A percentile compares a stretch with the other conserved stretches of the same genome.
These are phyloP conservation scores for Ptilodon capucinus DNA, from an alignment of 2,888 invertebrate genomes.

Conservation along the genomic window DNA sequence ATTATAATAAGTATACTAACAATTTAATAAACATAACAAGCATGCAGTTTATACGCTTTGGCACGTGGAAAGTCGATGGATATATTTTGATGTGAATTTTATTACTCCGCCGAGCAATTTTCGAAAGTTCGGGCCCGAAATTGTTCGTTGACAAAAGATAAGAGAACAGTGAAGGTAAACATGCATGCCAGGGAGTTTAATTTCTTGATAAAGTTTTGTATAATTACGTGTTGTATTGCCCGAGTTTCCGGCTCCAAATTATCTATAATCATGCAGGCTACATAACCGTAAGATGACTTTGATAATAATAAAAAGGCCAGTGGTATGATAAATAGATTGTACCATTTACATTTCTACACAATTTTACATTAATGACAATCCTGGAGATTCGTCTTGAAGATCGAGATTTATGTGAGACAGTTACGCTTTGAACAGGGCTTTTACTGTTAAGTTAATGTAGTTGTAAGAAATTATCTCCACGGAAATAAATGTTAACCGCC, in stretches of 20 bases:
- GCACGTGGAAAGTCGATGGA: not conserved
- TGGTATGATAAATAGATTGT: not conserved
- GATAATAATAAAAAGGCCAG: too few relatives aligned
- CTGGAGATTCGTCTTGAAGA: not conserved
- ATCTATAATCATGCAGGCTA: too few relatives aligned
- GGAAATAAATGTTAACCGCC: not conserved
- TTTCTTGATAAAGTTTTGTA: conserved; percentile 23
- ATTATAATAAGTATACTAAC: not conserved
- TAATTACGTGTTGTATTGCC: conserved; percentile 1
- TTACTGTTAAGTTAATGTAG: not conserved
- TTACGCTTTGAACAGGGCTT: not conserved
- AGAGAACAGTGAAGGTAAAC: conserved; percentile 27
- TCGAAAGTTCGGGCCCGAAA: conserved; percentile 11
- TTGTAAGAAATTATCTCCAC: not conserved
- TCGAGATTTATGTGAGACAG: not conserved
- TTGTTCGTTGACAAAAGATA: conserved; percentile 22
- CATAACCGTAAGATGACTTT: too few relatives aligned
- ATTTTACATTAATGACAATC: not conserved
- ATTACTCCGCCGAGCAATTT: conserved; percentile 11
- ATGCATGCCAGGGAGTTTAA: conserved; percentile 2
- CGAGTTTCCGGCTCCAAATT: not conserved
- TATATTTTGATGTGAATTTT: conserved; percentile 1
- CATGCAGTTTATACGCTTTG: conserved; percentile 1
- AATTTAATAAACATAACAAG: conserved; percentile 1
- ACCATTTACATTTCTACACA: not conserved